Base-by-base conservation (phyloP, 2,113 vertebrate species). In the Muntiacus reevesi region DNA sequence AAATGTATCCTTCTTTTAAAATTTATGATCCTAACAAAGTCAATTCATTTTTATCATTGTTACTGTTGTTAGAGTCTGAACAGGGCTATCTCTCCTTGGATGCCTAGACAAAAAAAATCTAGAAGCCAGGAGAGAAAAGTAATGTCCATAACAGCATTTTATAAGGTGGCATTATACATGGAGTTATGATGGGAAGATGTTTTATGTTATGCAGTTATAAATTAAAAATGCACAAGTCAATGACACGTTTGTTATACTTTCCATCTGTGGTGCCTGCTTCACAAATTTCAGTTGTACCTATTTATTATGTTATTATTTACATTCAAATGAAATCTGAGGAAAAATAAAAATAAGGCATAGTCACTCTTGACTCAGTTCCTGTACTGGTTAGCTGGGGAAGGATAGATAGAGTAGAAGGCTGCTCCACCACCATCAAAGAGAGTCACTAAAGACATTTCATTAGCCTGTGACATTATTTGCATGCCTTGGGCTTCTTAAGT, bases 11-110 rank as follows among this genome's bases (percentile, higher is more conserved):
- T 98, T 97, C 94, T 97, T 97, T 97, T n/a, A 30, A 87, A 50
- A 98, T 87, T 95, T 96, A 95, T 54, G 96, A 95, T 96, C 52
- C 96, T 98, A 97, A 98, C 55, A 98, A 97, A 98, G 92, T 97
- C 50, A 60, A 67, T 67, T 87, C 94, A 95, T 87, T 89, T 95
- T 95, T 97, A 40, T 16, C 96, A 87, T 98, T 98, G 74, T 30
- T 97, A 91, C 55, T 88, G 27, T 28, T 93, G 43, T 57, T 84
- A 95, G 36, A 94, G 5, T 84, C 60, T 30, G 15, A 89, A 43
- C 30, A 88, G 19, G 21, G 43, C n/a, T 83, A 87, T 47, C 40
- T 87, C 71, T 52, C 82, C 60, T 95, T 33, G 79, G 45, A 82
- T 93, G 47, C 96, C 86, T 97, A 79, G 64, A 97, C 95, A 16